Evolutionary conservation across 2,888 invertebrate genomes (phyloP).

Genomic region (Steinernema carpocapsae): DNA sequence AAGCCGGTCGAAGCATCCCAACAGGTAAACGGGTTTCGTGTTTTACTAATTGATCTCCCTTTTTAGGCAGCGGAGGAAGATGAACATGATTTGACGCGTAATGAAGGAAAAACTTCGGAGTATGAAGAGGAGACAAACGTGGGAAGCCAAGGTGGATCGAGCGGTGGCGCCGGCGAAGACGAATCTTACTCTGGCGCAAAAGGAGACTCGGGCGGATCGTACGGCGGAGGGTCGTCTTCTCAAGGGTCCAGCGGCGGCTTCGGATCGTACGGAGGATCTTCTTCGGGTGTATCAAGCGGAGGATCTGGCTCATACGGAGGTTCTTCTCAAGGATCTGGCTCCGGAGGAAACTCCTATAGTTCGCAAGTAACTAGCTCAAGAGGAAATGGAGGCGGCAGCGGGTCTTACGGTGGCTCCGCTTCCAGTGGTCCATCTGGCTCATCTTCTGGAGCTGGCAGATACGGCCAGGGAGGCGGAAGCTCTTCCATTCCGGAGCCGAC

Average conservation of each 20-base stretch:
- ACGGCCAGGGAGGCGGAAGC: background rate
- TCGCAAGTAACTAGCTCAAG: background rate
- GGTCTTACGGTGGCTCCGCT: background rate
- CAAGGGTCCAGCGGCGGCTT: background rate
- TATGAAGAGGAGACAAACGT: conserved; percentile 27
- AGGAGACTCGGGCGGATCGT: background rate
- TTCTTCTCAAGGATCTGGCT: background rate
- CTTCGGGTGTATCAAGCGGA: background rate
- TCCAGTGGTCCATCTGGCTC: no score
- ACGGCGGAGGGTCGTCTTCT: background rate
- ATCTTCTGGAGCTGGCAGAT: background rate
- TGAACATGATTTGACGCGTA: background rate
- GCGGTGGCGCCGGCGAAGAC: background rate
- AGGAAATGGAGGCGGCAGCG: background rate
- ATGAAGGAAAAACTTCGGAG: conserved; percentile 16
- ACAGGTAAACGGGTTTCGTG: background rate
- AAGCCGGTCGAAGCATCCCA: background rate
- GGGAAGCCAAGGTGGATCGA: background rate
- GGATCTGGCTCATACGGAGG: background rate
- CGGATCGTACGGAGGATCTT: background rate
- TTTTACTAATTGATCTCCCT: background rate
- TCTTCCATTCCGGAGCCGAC: background rate
- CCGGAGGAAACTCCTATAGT: background rate
- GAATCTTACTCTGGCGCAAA: background rate
- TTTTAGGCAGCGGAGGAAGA: conserved; percentile 8